Evolutionary conservation across 2,888 invertebrate genomes (phyloP), one percentile per base, ranked within the genome.

Genomic region (Tyria jacobaeae): DNA sequence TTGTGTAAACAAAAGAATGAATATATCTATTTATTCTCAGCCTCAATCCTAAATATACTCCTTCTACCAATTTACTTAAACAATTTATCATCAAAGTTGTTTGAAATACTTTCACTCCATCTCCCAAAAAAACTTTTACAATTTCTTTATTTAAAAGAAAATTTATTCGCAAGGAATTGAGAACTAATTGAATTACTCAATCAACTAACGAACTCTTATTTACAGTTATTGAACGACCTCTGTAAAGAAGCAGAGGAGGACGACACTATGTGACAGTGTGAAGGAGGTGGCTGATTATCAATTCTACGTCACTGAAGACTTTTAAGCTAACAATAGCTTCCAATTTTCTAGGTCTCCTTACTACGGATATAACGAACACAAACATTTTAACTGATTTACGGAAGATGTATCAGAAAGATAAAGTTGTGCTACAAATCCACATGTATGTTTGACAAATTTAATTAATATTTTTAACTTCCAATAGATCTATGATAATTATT

Each of bases 261-360:
- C 4, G 94, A 95, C 31, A 95, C 95, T 0, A 83, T 96, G 59
- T 76, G 96, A 96, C 64, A 95, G 95, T 54, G 94, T 95, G 44
- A 95, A 95, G 68, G 94, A 94, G 64, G 93, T 95, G 12, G 96
- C 97, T 0, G 98, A 98, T 79, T 96, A 96, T 76, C 96, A 97
- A 83, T 97, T 97, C 89, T 98, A 96, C 81, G 91, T 98, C 14
- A 96, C 97, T 0, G 98, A 98, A 73, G 98, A 98, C 82, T 98
- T 98, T 89, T 97, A 98, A 80, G 94, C 95, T 12, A 96, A 97
- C 74, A 96, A 98, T 86, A n/a, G n/a, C n/a, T 96, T 96, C 0
- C 96, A 96, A 69, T 98, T 96, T 84, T 97, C 98, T 82, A 95
- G 95, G 51, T 94, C 95, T 3, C 95, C 96, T 21, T 94, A 96